These are phyloP conservation scores for Pogonophryne albipinna DNA, from an alignment of 2,797 vertebrate genomes.

Conservation along the genomic window DNA sequence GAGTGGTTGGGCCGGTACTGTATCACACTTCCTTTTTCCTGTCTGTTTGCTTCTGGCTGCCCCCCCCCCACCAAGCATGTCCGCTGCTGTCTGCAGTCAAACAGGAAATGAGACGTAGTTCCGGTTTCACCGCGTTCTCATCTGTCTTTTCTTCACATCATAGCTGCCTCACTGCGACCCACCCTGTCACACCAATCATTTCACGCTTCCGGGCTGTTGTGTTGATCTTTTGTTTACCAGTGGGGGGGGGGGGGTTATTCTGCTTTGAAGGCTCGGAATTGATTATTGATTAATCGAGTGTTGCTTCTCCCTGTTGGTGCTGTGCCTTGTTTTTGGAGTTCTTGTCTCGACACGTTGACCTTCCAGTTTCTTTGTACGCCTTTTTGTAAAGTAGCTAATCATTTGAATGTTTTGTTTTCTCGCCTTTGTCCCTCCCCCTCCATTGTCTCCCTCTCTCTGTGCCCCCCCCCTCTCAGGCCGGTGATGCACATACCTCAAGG, in stretches of 20 bases:
- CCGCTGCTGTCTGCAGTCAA: slow-evolving; percentile 72
- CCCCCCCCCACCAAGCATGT: slow-evolving; percentile 64
- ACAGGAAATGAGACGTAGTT: slow-evolving; percentile 74
- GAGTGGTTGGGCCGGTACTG: slow-evolving; percentile 90
- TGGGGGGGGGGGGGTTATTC: slow-evolving; percentile 42
- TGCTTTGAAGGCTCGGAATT: slow-evolving; percentile 67
- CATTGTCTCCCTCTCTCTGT: slow-evolving; percentile 28
- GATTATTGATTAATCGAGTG: slow-evolving; percentile 56
- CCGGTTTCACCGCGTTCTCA: slow-evolving; percentile 68
- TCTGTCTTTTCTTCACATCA: slow-evolving; percentile 56
- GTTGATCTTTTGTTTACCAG: slow-evolving; percentile 65
- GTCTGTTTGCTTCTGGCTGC: slow-evolving; percentile 81
- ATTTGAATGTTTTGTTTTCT: slow-evolving; percentile 22
- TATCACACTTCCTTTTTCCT: slow-evolving; percentile 83
- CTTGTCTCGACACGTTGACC: slow-evolving; percentile 58
- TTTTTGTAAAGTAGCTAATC: slow-evolving; percentile 32
- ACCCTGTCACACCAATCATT: slow-evolving; percentile 71
- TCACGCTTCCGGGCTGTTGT: slow-evolving; percentile 78
- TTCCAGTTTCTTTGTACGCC: slow-evolving; percentile 26
- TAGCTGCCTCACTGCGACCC: slow-evolving; percentile 67
- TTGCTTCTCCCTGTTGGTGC: slow-evolving; percentile 74
- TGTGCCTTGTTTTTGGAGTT: slow-evolving; percentile 69
- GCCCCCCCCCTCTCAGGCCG: slow-evolving; percentile 82
- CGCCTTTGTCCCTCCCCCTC: slow-evolving; percentile 41
- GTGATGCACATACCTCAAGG: slow-evolving; percentile 92